Percentiles rank a stretch among this genome's conserved stretches.
Conservation (phyloP, 2,113 vertebrate genomes). For the Prolemur simus region DNA sequence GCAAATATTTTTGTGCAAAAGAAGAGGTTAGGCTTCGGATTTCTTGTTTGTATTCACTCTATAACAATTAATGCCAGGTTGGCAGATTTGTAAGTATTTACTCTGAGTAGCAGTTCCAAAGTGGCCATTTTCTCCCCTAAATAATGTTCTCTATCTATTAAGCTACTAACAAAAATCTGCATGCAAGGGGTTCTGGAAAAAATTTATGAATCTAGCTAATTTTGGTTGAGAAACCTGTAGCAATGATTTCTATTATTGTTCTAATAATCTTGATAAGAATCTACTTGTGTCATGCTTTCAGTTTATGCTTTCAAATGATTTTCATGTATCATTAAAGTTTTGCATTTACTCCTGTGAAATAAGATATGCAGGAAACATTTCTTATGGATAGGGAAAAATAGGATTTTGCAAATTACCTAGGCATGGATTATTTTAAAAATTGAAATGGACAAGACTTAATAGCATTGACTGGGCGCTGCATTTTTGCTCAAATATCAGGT, state of each 20-base stretch:
- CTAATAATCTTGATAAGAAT: neutral
- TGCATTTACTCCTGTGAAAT: neutral
- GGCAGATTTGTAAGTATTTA: slow-evolving; percentile 67
- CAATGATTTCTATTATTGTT: neutral
- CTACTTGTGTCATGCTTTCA: neutral
- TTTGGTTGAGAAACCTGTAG: neutral
- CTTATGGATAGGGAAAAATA: neutral
- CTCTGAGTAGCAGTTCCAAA: neutral
- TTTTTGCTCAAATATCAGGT: neutral
- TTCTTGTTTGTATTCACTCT: slow-evolving; percentile 47
- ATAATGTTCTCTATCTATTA: neutral
- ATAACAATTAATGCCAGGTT: slow-evolving; percentile 32
- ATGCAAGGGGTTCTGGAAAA: neutral
- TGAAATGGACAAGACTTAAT: neutral
- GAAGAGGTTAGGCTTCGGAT: neutral
- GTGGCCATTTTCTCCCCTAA: neutral
- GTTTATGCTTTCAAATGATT: neutral
- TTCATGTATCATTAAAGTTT: neutral
- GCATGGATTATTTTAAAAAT: neutral
- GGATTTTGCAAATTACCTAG: neutral
- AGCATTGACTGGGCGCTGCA: neutral
- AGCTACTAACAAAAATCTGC: neutral
- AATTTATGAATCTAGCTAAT: neutral
- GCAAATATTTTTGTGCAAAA: neutral
- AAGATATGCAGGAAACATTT: neutral